A percentile compares a stretch with the other conserved stretches of the same genome.
Conservation (phyloP, 2,888 invertebrate species). For the Meiosimyza decipiens region DNA sequence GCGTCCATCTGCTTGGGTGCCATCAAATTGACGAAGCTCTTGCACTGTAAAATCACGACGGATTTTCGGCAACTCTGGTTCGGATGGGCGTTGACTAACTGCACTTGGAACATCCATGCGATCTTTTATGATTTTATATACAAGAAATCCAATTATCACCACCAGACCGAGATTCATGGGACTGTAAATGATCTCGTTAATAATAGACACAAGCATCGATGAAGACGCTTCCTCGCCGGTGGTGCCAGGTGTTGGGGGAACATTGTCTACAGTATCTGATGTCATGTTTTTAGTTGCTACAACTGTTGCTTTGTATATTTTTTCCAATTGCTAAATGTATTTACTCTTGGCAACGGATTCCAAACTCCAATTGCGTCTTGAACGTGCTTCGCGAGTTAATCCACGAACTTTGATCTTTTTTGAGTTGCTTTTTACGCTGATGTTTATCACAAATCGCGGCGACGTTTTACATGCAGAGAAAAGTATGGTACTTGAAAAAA, state of each 20-base stretch:
- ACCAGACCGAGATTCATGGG: conserved; percentile 79
- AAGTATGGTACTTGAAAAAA: not conserved
- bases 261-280: conserved; percentile 39
- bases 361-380: conserved; percentile 16
- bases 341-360: no score
- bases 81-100: conserved; percentile 58
- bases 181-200: conserved; percentile 75
- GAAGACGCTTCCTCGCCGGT: conserved; percentile 39
- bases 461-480: conserved; percentile 4
- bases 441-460: conserved; percentile 10
- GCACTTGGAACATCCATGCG: conserved; percentile 65
- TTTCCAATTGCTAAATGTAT: not conserved
- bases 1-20: conserved; percentile 85
- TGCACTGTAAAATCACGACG: conserved; percentile 90
- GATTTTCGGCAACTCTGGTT: conserved; percentile 80
- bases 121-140: conserved; percentile 80
- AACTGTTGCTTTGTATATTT: not conserved
- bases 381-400: conserved; percentile 18
- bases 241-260: conserved; percentile 37
- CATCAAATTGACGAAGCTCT: conserved; percentile 88
- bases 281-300: conserved; percentile 24
- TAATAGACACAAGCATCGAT: conserved; percentile 56
- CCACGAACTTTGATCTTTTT: conserved; percentile 48
- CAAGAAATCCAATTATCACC: conserved; percentile 75
- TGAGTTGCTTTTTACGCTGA: not conserved